phyloP scores from a whole-genome alignment of 2,113 vertebrate species.

The Cyprinus carpio region DNA sequence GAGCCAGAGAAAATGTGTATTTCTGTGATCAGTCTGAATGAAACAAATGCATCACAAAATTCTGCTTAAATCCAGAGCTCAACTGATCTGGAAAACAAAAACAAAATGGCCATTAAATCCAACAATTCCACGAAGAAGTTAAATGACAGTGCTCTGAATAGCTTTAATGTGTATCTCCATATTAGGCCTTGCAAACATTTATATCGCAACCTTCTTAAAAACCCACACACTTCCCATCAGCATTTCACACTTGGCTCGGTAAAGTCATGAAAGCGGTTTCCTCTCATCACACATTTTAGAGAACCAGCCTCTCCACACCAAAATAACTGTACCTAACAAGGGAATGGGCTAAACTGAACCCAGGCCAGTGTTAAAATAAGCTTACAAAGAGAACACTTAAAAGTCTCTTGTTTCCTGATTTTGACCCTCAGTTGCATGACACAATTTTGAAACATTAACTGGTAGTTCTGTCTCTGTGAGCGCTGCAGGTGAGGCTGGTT shows the following conservation, averaged over 20 bases:
- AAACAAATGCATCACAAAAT: background rate
- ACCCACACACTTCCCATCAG: constrained; percentile 12
- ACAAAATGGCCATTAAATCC: background rate
- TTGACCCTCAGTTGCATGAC: background rate
- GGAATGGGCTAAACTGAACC: background rate
- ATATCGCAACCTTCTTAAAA: background rate
- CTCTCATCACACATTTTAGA: background rate
- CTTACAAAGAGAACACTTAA: background rate
- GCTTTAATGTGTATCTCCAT: background rate
- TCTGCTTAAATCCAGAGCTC: background rate
- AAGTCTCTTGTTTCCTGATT: constrained; percentile 44
- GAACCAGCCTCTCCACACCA: background rate
- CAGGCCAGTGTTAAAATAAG: background rate
- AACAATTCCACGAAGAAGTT: background rate
- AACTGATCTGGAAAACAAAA: background rate
- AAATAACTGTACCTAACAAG: background rate
- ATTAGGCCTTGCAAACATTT: background rate
- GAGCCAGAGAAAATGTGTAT: background rate
- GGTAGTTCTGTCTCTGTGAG: background rate
- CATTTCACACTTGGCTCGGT: background rate
- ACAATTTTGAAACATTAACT: constrained; percentile 23
- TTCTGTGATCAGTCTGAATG: background rate
- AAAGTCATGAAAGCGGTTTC: background rate
- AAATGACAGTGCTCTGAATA: background rate
- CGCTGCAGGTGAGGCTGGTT: constrained; percentile 1